These are phyloP conservation scores for Matsumurasca onukii DNA, from an alignment of 1,140 invertebrate species.

Conservation along the genomic window DNA sequence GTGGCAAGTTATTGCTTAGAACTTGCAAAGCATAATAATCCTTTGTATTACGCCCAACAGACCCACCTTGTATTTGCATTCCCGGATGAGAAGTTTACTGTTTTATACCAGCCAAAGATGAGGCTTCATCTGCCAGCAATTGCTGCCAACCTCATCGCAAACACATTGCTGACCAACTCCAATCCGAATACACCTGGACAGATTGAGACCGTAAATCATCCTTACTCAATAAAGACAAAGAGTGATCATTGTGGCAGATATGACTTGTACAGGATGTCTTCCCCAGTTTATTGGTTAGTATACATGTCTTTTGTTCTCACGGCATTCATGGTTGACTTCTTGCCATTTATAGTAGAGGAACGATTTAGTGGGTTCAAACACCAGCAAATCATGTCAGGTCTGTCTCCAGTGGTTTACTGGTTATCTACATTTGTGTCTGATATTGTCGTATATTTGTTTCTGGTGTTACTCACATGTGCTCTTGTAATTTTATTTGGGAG, in stretches of 20 bases:
- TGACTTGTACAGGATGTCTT: no score
- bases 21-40: background rate
- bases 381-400: background rate
- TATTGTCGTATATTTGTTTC: background rate
- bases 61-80: background rate
- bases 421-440: background rate
- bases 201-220: background rate
- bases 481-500: background rate
- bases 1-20: background rate
- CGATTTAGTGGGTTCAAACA: slow-evolving; percentile 2
- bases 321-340: no score
- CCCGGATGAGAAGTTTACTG: background rate
- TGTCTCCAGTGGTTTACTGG: background rate
- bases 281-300: no score
- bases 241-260: no score
- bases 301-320: no score
- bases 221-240: no score
- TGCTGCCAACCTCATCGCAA: background rate
- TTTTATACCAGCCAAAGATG: background rate
- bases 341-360: background rate
- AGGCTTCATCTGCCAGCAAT: background rate
- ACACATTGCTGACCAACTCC: background rate
- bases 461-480: background rate
- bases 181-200: background rate
- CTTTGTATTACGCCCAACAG: background rate